These are phyloP conservation scores for Mobula birostris DNA, from an alignment of 2,113 vertebrate genomes.

Conservation along the genomic window DNA sequence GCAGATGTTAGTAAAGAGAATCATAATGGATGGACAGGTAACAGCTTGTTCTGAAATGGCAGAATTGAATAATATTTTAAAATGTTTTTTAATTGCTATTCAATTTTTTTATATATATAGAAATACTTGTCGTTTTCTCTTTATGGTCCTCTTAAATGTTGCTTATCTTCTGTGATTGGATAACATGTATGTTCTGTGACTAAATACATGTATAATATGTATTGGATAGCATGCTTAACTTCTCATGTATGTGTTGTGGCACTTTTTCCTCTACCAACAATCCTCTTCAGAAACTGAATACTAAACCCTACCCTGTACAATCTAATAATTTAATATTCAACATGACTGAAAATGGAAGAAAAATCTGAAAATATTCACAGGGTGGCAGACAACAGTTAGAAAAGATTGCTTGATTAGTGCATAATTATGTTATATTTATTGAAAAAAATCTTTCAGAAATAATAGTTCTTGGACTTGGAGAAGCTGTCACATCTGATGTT, in stretches of 20 bases:
- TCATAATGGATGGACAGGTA: slow-evolving; percentile 87
- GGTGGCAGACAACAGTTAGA: neutral
- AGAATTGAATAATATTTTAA: neutral
- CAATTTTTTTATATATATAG: neutral
- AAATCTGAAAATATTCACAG: neutral
- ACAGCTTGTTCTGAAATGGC: neutral
- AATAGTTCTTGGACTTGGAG: neutral
- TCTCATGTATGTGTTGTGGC: too few relatives aligned
- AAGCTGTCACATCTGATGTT: neutral
- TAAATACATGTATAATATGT: too few relatives aligned
- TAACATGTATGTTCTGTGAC: neutral
- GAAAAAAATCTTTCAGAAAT: neutral
- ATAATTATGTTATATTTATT: neutral
- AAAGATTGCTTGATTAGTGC: neutral
- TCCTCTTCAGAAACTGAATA: too few relatives aligned
- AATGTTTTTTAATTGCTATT: neutral
- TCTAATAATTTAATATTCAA: neutral
- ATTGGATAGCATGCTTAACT: neutral
- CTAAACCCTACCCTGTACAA: neutral
- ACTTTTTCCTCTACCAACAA: too few relatives aligned
- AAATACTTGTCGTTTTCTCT: neutral
- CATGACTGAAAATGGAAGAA: neutral
- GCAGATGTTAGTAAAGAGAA: slow-evolving; percentile 91
- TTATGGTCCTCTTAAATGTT: too few relatives aligned
- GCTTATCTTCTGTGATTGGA: neutral